phyloP scores from a whole-genome alignment of 2,888 invertebrate genomes.

The Vesta saturnalis region DNA sequence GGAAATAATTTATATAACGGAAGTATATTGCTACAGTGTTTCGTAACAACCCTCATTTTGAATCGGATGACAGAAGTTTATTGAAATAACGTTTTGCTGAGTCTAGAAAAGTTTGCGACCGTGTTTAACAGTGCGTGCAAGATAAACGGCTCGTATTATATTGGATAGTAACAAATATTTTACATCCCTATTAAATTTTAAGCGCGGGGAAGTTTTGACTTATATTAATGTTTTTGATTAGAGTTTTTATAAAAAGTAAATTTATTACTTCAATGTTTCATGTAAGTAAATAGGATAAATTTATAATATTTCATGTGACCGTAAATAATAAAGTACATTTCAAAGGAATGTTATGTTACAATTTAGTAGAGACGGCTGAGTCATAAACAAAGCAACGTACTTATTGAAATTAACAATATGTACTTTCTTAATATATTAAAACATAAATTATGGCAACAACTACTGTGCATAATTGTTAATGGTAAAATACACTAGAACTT shows the following conservation, averaged over 20 bases:
- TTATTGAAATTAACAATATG: slow-evolving; percentile 40
- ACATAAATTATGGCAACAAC: slow-evolving; percentile 27
- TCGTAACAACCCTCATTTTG: slow-evolving; percentile 51
- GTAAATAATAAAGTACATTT: slow-evolving; percentile 27
- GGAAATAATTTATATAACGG: slow-evolving; percentile 27
- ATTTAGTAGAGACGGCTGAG: slow-evolving; percentile 25
- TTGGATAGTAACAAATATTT: slow-evolving; percentile 52
- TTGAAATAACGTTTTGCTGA: slow-evolving; percentile 55
- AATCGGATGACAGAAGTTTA: slow-evolving; percentile 54
- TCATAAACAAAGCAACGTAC: slow-evolving; percentile 38
- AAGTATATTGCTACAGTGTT: slow-evolving; percentile 48
- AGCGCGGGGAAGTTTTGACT: slow-evolving; percentile 40
- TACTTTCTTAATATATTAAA: slow-evolving; percentile 34
- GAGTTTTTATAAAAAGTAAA: slow-evolving; percentile 33
- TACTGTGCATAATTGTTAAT: background rate
- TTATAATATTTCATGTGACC: slow-evolving; percentile 25
- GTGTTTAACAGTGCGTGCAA: slow-evolving; percentile 53
- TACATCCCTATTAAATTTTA: slow-evolving; percentile 47
- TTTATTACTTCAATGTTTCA: slow-evolving; percentile 35
- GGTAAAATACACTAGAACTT: background rate
- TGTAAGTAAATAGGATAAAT: slow-evolving; percentile 38
- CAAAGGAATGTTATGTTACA: slow-evolving; percentile 30
- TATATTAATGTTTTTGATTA: slow-evolving; percentile 47
- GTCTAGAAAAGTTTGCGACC: slow-evolving; percentile 51
- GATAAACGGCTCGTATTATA: slow-evolving; percentile 51